Conservation (phyloP, 2,113 vertebrate species). For the Carlito syrichta region DNA sequence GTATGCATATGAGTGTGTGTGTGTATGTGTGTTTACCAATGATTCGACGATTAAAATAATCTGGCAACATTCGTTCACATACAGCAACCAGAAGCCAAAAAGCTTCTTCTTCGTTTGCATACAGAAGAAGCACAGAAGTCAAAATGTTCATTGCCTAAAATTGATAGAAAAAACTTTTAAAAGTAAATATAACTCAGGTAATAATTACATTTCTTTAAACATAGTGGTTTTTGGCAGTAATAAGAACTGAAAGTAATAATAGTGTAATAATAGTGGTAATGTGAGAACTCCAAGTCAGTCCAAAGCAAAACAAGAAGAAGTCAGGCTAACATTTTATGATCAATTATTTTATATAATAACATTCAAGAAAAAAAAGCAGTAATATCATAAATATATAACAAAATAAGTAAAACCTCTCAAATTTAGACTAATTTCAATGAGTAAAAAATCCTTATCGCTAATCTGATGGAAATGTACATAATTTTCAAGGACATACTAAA, state of each 20-base stretch:
- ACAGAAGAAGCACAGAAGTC: conserved; percentile 96
- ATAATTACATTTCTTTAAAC: conserved; percentile 24
- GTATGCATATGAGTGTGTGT: background rate
- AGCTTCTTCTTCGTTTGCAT: conserved; percentile 98
- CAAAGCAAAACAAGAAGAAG: conserved; percentile 3
- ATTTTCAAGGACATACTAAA: conserved; percentile 22
- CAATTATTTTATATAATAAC: background rate
- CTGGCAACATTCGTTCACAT: conserved; percentile 97
- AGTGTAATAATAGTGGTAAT: background rate
- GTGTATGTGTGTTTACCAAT: conserved; percentile 86
- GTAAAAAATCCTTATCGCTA: background rate
- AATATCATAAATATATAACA: background rate
- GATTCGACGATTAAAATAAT: conserved; percentile 97
- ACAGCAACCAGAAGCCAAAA: conserved; percentile 98
- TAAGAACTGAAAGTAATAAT: background rate
- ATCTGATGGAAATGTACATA: background rate
- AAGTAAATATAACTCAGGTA: background rate
- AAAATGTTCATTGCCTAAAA: conserved; percentile 98
- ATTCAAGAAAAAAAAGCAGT: conserved; percentile 27
- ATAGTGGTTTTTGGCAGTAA: background rate
- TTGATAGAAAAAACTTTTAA: conserved; percentile 40
- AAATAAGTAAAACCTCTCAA: background rate
- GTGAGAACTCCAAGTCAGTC: background rate
- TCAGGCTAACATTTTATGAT: background rate
- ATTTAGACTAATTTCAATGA: conserved; percentile 17